phyloP scores from a whole-genome alignment of 2,888 invertebrate species.

The Crioceris asparagi region DNA sequence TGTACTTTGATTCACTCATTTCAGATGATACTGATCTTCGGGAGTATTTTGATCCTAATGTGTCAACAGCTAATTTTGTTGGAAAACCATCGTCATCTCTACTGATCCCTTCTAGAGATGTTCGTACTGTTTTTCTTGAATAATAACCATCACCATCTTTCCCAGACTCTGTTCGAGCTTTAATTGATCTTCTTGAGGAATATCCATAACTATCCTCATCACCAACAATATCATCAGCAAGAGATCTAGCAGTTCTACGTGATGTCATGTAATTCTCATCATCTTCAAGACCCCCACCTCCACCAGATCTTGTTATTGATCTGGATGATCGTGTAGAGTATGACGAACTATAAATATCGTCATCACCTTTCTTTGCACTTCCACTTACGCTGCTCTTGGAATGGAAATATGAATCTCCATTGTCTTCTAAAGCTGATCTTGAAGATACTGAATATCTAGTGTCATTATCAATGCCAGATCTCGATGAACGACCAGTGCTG shows the following conservation, averaged over 20 bases:
- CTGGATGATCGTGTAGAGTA: slow-evolving; percentile 21
- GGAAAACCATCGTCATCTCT: slow-evolving; percentile 20
- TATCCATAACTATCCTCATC: slow-evolving; percentile 17
- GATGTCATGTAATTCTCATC: slow-evolving; percentile 17
- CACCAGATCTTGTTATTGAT: slow-evolving; percentile 17
- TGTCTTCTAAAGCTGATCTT: slow-evolving; percentile 18
- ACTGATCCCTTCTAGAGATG: slow-evolving; percentile 25
- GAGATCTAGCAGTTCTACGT: slow-evolving; percentile 20
- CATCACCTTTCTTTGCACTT: slow-evolving; percentile 9
- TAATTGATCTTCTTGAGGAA: slow-evolving; percentile 21
- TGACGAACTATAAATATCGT: slow-evolving; percentile 19
- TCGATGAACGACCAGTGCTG: too few species aligned
- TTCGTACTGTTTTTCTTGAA: slow-evolving; percentile 24
- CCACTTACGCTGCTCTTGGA: slow-evolving; percentile 17
- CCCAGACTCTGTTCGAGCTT: slow-evolving; percentile 16
- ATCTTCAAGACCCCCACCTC: slow-evolving; percentile 14
- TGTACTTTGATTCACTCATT: slow-evolving; percentile 20
- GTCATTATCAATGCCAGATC: too few species aligned
- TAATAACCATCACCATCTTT: slow-evolving; percentile 26
- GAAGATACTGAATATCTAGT: slow-evolving; percentile 13
- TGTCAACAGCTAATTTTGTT: slow-evolving; percentile 19
- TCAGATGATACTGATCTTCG: slow-evolving; percentile 23
- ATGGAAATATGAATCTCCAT: slow-evolving; percentile 20
- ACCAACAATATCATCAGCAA: slow-evolving; percentile 16
- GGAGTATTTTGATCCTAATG: slow-evolving; percentile 23